Evolutionary conservation across 2,797 vertebrate genomes (phyloP), one percentile per base, ranked within the genome.

Genomic region (Cossypha polioptera): DNA sequence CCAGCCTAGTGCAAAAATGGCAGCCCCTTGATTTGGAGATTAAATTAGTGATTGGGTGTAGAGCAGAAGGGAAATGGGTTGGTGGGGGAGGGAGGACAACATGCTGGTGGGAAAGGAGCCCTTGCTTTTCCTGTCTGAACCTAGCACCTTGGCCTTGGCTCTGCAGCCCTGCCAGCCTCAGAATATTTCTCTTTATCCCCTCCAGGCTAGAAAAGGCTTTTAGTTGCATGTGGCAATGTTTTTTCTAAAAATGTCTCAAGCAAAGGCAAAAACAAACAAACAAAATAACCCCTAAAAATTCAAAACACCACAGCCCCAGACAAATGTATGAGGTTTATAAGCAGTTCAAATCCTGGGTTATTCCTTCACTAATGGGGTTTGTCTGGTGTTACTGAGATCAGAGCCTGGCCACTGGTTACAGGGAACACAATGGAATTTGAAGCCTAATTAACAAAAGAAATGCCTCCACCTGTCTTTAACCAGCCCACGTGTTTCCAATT

Each of bases 401-500:
- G 2, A 95, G 93, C 68, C 57, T 54, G 38, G 74, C 86, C 90
- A 74, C 65, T 65, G 53, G 84, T 95, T 95, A 86, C 45, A 76
- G 57, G n/a, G 83, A 96, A 76, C 71, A 92, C 74, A 84, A 95
- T 61, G 90, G 92, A 95, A 97, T 95, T 82, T 89, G 90, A 89
- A 76, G 88, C 61, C 75, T 93, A 92, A 96, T 94, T 97, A 96
- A 90, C 73, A 81, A 88, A 93, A 86, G 88, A 85, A 95, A 86
- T 85, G 47, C 68, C n/a, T 95, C 84, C 92, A 97, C 95, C 92
- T 96, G 92, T 67, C 74, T 87, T 61, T 87, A 95, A 95, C 77
- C 65, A 88, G 86, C 67, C 91, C 88, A 95, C 35, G 0, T 95
- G 96, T 95, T 96, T 95, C 86, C 92, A 96, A 93, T 96, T 93